These are phyloP conservation scores for Griposia aprilina DNA, from an alignment of 2,888 invertebrate species.

Conservation along the genomic window DNA sequence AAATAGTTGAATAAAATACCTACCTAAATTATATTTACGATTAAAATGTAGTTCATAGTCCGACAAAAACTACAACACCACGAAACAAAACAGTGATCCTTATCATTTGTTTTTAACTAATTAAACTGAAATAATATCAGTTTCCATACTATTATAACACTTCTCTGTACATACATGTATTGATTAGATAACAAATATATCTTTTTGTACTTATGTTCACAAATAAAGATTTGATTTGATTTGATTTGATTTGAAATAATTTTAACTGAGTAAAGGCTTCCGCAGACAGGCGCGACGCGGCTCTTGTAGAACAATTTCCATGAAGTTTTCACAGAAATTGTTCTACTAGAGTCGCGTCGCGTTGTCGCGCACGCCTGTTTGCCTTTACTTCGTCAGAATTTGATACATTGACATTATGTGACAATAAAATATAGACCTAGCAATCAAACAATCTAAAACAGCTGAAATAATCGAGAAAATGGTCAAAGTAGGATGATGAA, in stretches of 20 bases:
- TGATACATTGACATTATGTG: neutral
- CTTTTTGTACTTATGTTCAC: too few species aligned
- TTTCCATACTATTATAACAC: neutral
- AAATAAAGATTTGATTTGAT: too few species aligned
- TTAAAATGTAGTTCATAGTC: constrained; percentile 12
- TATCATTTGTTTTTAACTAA: constrained; percentile 25
- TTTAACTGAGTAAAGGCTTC: neutral
- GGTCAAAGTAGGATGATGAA: neutral
- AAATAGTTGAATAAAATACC: neutral
- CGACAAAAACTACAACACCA: constrained; percentile 9
- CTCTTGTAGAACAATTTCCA: too few species aligned
- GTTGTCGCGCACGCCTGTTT: too few species aligned
- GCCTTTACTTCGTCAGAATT: constrained; percentile 1
- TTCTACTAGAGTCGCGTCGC: too few species aligned
- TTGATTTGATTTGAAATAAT: too few species aligned
- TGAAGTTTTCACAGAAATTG: too few species aligned
- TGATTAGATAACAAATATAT: constrained; percentile 2
- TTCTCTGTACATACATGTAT: neutral
- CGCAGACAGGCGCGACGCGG: too few species aligned
- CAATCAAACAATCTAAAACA: neutral
- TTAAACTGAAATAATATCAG: constrained; percentile 7
- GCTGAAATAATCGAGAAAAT: neutral
- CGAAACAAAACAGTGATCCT: constrained; percentile 9
- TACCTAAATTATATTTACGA: neutral
- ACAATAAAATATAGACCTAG: neutral